phyloP scores from a whole-genome alignment of 2,888 invertebrate species.

The Melieria picta region DNA sequence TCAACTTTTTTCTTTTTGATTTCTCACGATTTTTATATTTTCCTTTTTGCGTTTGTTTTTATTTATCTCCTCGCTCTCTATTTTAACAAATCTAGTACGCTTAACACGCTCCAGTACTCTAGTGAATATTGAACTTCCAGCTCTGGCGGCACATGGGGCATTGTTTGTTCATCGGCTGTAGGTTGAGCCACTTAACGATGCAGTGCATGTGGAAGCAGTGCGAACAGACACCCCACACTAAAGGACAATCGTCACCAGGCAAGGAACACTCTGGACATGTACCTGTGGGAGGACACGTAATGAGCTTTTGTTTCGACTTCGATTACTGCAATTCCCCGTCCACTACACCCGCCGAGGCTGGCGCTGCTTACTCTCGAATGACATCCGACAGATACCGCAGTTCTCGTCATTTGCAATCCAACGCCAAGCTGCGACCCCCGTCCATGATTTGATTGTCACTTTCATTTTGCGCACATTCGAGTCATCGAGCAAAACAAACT shows the following conservation, averaged over 20 bases:
- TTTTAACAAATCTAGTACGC: background rate
- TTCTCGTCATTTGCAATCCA: slow-evolving; percentile 99
- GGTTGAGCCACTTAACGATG: slow-evolving; percentile 99
- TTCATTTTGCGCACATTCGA: slow-evolving; percentile 58
- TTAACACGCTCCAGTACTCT: slow-evolving; percentile 4
- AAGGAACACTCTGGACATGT: slow-evolving; percentile 98
- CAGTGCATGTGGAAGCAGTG: slow-evolving; percentile 99
- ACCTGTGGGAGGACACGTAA: slow-evolving; percentile 22
- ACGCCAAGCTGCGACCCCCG: slow-evolving; percentile 96
- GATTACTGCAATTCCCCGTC: too few species aligned
- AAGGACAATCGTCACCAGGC: slow-evolving; percentile 97
- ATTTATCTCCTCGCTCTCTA: slow-evolving; percentile 13
- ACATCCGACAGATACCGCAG: slow-evolving; percentile 98
- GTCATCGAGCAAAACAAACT: slow-evolving; percentile 21
- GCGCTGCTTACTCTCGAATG: slow-evolving; percentile 81
- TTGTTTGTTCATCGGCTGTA: slow-evolving; percentile 86
- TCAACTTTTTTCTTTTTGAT: slow-evolving; percentile 28
- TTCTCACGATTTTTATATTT: slow-evolving; percentile 34
- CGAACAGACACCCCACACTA: slow-evolving; percentile 98
- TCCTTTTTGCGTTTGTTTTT: slow-evolving; percentile 22
- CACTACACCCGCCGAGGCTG: too few species aligned
- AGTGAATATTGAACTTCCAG: slow-evolving; percentile 95
- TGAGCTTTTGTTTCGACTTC: too few species aligned
- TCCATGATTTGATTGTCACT: slow-evolving; percentile 74
- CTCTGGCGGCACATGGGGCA: slow-evolving; percentile 98